Base-by-base conservation (phyloP, 2,888 invertebrate genomes). In the Eristalinus aeneus region DNA sequence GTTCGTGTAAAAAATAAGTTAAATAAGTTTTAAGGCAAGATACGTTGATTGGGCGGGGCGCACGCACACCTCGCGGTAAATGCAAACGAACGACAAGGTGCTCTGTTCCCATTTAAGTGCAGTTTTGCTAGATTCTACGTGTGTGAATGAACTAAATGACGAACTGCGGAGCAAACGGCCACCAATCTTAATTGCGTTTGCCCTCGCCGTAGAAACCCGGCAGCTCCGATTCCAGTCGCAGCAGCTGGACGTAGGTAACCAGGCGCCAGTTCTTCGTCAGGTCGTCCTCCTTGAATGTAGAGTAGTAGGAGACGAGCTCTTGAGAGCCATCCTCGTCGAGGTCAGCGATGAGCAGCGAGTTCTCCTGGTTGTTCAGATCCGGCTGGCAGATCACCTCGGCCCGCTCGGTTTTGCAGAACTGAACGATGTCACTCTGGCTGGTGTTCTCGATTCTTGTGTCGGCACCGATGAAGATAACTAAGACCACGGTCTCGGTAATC, bases 291-390 rank as follows among this genome's bases (percentile, higher is more conserved):
- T 90, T 89, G 91, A 95, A 96, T 9, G 95, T 95, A 86, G 95
- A 95, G 88, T 94, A 94, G 90, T 96, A 97, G 58, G 96, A 96
- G 68, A 97, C 95, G 67, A 97, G 91, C 91, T 97, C 97, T 90
- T 95, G 95, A 0, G 95, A 95, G 27, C 95, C 94, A 91, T 97
- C 97, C 83, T 95, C 94, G 90, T 96, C 96, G 46, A 97, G 92
- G 91, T 97, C 97, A 0, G 95, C 95, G 67, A 97, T 95, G 76
- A 96, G 93, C 88, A 96, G 93, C 23, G 96, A 96, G 88, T 95
- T 94, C 88, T 95, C 95, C 89, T 97, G 96, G 89, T 95, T 95
- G 82, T 94, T 94, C 39, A 96, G 92, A 91, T 96, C 95, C 0
- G 97, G 97, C 89, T 97, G 97, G 89, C 97, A 97, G 10, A 93